phyloP scores from a whole-genome alignment of 2,888 invertebrate species.

The Brachyptera putata region DNA sequence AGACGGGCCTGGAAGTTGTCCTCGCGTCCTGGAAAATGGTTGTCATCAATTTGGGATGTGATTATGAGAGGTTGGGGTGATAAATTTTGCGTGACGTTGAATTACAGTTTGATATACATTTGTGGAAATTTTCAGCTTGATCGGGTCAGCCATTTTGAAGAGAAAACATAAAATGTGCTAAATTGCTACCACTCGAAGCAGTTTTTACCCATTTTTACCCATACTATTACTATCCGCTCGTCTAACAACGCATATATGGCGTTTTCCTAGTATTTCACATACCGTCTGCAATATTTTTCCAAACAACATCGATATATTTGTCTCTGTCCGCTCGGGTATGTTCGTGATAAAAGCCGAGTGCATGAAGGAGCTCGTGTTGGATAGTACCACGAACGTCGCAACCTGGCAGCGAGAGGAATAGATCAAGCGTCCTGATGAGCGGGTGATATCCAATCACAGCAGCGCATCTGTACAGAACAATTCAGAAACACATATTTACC shows the following conservation, averaged over 20 bases:
- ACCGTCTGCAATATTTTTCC: constrained; percentile 39
- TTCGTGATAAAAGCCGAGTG: constrained; percentile 41
- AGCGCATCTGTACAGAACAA: background rate
- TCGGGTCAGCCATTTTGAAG: no score
- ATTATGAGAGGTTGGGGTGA: background rate
- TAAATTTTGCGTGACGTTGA: no score
- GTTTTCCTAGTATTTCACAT: constrained; percentile 1
- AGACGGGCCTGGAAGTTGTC: constrained; percentile 37
- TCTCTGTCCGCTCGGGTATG: constrained; percentile 40
- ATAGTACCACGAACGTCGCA: constrained; percentile 39
- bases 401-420: constrained; percentile 37
- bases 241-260: no score
- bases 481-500: no score
- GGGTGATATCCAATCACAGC: background rate
- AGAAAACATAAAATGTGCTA: no score
- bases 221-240: no score
- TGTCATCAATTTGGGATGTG: background rate
- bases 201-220: no score
- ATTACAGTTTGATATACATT: no score
- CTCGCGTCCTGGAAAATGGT: constrained; percentile 36
- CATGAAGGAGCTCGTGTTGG: constrained; percentile 41
- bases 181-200: no score
- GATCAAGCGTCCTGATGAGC: constrained; percentile 27
- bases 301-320: constrained; percentile 37
- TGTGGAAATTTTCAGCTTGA: no score